A percentile compares a stretch with the other conserved stretches of the same genome.
These are phyloP conservation scores for Anguilla marmorata DNA, from an alignment of 2,797 vertebrate species.

Conservation along the genomic window DNA sequence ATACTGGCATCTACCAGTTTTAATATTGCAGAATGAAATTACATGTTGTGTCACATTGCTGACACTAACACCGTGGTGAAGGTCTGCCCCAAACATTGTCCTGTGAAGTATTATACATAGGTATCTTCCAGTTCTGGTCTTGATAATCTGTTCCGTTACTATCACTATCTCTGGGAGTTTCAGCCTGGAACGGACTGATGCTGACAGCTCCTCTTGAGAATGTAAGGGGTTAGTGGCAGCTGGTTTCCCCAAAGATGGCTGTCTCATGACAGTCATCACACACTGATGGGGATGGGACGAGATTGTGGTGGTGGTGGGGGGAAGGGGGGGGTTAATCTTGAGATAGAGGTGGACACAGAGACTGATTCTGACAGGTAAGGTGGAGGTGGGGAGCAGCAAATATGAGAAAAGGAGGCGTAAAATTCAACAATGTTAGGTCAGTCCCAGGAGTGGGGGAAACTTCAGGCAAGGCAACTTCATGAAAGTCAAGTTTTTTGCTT, in stretches of 20 bases:
- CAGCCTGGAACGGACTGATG: not conserved
- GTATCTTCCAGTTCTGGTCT: not conserved
- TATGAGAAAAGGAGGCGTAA: not conserved
- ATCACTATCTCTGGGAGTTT: not conserved
- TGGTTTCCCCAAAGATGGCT: not conserved
- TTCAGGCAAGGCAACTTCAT: not conserved
- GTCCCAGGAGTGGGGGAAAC: not conserved
- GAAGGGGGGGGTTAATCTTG: not conserved
- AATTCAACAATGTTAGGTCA: not conserved
- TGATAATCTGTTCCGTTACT: not conserved
- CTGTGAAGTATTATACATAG: not conserved
- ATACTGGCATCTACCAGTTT: not conserved
- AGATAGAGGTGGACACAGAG: not conserved
- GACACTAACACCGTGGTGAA: not conserved
- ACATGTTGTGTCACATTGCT: not conserved
- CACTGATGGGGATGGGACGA: not conserved
- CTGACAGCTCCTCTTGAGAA: not conserved
- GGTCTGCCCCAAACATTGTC: not conserved
- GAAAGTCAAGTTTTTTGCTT: not conserved
- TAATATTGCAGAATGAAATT: not conserved
- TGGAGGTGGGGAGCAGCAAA: not conserved
- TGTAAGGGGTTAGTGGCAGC: conserved; percentile 6
- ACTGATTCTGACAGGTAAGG: not conserved
- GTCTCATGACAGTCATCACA: not conserved
- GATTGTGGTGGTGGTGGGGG: not conserved